Conservation (phyloP, 2,797 vertebrate genomes). For the Tragelaphus oryx region DNA sequence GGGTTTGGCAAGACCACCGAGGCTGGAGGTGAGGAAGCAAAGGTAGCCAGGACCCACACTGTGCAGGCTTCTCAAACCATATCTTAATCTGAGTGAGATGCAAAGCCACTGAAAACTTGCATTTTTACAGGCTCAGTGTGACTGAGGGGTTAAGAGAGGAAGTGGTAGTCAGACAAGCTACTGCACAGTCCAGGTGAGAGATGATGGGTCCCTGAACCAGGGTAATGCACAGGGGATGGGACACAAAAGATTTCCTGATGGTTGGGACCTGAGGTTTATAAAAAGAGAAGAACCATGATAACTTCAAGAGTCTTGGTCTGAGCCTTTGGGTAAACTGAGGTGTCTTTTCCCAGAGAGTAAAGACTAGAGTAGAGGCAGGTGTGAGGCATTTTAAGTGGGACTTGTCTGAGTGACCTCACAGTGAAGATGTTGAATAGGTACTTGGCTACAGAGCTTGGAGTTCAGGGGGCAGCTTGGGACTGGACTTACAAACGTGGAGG, state of each 20-base stretch:
- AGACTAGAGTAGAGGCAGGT: background rate
- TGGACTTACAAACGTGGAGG: background rate
- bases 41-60: background rate
- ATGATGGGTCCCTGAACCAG: background rate
- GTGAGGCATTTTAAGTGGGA: background rate
- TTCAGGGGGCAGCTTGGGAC: background rate
- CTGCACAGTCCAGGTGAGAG: background rate
- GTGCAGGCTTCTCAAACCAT: background rate
- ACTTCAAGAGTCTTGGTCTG: background rate
- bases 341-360: background rate
- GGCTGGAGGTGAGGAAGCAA: background rate
- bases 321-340: background rate
- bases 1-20: background rate
- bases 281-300: background rate
- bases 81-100: background rate
- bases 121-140: background rate
- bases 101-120: background rate
- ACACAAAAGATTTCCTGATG: background rate
- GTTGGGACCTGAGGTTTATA: background rate
- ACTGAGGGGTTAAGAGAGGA: background rate
- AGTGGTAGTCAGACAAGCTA: background rate
- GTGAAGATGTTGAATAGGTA: background rate
- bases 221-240: background rate
- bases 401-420: background rate
- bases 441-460: background rate